Evolutionary conservation across 2,888 invertebrate genomes (phyloP).

Genomic region (Bhutanitis thaidina): DNA sequence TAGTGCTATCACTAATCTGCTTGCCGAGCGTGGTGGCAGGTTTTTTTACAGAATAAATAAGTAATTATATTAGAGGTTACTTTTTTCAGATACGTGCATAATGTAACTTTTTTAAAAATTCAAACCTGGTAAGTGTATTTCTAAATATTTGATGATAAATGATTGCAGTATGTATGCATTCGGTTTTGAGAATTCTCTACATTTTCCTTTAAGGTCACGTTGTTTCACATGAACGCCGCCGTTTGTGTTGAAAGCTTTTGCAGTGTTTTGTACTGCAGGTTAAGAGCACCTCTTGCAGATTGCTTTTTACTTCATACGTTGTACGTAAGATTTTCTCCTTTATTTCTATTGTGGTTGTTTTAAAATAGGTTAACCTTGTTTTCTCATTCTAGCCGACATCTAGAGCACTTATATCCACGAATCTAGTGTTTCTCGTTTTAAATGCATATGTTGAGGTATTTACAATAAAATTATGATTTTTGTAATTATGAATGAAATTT

Average conservation of each 20-base stretch:
- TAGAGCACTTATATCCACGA: neutral
- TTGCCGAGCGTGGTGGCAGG: too few species aligned
- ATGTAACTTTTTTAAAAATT: too few species aligned
- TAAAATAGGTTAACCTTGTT: slow-evolving; percentile 6
- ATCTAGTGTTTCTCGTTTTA: too few species aligned
- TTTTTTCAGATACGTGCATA: too few species aligned
- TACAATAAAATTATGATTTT: too few species aligned
- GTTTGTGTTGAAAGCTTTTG: slow-evolving; percentile 42
- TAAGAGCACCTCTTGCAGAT: slow-evolving; percentile 63
- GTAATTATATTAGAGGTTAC: too few species aligned
- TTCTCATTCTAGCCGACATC: neutral
- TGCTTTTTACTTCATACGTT: slow-evolving; percentile 40
- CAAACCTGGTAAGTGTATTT: too few species aligned
- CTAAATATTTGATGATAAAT: too few species aligned
- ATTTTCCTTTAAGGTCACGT: slow-evolving; percentile 18
- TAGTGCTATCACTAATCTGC: too few species aligned
- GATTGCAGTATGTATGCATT: neutral
- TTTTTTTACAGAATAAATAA: too few species aligned
- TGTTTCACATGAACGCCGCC: slow-evolving; percentile 30
- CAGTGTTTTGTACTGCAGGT: slow-evolving; percentile 60
- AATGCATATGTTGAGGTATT: too few species aligned
- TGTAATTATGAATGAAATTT: too few species aligned
- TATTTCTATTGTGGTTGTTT: neutral
- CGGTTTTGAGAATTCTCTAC: neutral
- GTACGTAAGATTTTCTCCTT: slow-evolving; percentile 11